Percentiles rank a stretch among this genome's conserved stretches.
These are phyloP conservation scores for Linnaemya tessellans DNA, from an alignment of 2,888 invertebrate genomes.

Conservation along the genomic window DNA sequence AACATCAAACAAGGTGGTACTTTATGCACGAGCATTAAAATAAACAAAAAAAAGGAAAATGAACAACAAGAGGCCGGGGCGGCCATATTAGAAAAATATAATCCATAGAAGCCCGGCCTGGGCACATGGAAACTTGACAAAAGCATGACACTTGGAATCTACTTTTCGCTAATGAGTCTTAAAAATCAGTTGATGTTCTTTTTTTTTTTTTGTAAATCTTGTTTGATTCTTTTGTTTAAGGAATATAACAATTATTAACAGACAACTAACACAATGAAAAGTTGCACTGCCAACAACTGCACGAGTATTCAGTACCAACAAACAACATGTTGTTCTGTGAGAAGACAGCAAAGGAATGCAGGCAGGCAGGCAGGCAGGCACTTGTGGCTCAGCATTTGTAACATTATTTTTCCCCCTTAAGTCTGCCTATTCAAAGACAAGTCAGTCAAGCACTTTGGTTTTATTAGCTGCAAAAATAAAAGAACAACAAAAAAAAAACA, in stretches of 20 bases:
- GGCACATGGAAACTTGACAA: slow-evolving; percentile 5
- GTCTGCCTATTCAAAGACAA: neutral
- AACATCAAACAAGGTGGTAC: slow-evolving; percentile 59
- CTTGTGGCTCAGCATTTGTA: slow-evolving; percentile 24
- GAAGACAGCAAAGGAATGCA: slow-evolving; percentile 20
- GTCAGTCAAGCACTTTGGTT: slow-evolving; percentile 33
- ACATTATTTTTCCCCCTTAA: neutral
- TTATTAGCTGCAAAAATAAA: slow-evolving; percentile 57
- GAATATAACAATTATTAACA: slow-evolving; percentile 43
- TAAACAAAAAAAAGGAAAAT: neutral
- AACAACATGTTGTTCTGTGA: slow-evolving; percentile 38
- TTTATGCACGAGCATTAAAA: slow-evolving; percentile 7
- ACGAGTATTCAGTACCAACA: slow-evolving; percentile 8
- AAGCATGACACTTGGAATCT: slow-evolving; percentile 64
- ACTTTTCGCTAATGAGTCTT: slow-evolving; percentile 64
- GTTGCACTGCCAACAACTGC: slow-evolving; percentile 46
- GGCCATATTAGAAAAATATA: slow-evolving; percentile 15
- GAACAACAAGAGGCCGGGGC: neutral
- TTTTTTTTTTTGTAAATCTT: slow-evolving; percentile 3
- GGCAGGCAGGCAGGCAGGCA: slow-evolving; percentile 34
- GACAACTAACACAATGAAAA: slow-evolving; percentile 54
- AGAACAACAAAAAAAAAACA: too few species aligned
- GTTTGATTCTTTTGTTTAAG: slow-evolving; percentile 32
- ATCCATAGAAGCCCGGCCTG: slow-evolving; percentile 10
- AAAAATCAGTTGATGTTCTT: slow-evolving; percentile 48